These are phyloP conservation scores for Nemapogon koenigi DNA, from an alignment of 2,888 invertebrate genomes.

Conservation along the genomic window DNA sequence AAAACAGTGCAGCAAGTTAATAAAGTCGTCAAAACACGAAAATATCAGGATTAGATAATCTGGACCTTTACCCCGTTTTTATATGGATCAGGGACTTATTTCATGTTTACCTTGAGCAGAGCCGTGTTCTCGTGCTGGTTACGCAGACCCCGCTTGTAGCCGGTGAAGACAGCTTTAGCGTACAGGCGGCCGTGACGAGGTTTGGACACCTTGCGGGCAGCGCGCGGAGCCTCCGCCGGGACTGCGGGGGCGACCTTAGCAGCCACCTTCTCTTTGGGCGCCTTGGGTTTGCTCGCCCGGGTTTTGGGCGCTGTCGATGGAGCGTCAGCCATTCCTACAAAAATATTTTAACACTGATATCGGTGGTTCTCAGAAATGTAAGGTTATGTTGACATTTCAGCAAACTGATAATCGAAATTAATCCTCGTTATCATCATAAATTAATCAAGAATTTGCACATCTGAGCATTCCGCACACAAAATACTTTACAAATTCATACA, in stretches of 20 bases:
- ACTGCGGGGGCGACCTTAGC: slow-evolving; percentile 63
- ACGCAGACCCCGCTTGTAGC: slow-evolving; percentile 93
- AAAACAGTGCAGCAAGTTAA: no score
- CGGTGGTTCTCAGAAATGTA: neutral
- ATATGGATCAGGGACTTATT: no score
- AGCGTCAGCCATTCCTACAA: slow-evolving; percentile 70
- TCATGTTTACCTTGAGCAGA: slow-evolving; percentile 77
- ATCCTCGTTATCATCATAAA: slow-evolving; percentile 27
- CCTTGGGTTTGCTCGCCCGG: slow-evolving; percentile 63
- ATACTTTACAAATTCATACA: slow-evolving; percentile 14
- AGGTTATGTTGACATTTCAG: slow-evolving; percentile 58
- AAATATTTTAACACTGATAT: slow-evolving; percentile 17
- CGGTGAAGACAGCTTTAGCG: slow-evolving; percentile 97
- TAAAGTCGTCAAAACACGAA: no score
- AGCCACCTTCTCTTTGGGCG: slow-evolving; percentile 61
- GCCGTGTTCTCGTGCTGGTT: slow-evolving; percentile 98
- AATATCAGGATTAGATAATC: no score
- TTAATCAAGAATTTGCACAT: no score
- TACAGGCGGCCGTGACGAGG: slow-evolving; percentile 85
- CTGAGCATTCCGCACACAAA: no score
- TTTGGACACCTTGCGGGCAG: slow-evolving; percentile 53
- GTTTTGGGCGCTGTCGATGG: slow-evolving; percentile 62
- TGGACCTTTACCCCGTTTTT: no score
- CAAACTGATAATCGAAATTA: slow-evolving; percentile 31
- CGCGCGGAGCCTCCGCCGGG: slow-evolving; percentile 58